These are phyloP conservation scores for Pseudomugil tenellus DNA, from an alignment of 2,797 vertebrate species.

Conservation along the genomic window DNA sequence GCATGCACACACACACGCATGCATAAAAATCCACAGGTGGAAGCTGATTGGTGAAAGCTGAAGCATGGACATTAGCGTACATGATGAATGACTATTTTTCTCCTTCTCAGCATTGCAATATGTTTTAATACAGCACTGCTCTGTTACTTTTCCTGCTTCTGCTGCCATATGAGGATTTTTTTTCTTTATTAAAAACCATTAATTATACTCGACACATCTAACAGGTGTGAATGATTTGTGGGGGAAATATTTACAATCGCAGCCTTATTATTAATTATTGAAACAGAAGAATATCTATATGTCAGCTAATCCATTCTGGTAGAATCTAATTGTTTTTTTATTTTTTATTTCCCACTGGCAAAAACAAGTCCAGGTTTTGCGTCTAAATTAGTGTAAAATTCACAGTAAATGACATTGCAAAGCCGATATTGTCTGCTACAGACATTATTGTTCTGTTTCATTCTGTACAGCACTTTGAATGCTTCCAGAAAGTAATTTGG, in stretches of 20 bases:
- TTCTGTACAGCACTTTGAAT: conserved; percentile 28
- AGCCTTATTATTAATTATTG: conserved; percentile 73
- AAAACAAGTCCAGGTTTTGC: conserved; percentile 16
- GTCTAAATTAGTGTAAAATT: conserved; percentile 23
- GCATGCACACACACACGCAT: conserved; percentile 8
- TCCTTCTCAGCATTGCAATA: conserved; percentile 74
- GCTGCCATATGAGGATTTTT: conserved; percentile 64
- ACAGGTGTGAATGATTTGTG: conserved; percentile 71
- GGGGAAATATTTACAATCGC: conserved; percentile 59
- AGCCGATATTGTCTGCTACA: conserved; percentile 16
- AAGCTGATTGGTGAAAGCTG: conserved; percentile 62
- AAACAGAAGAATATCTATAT: conserved; percentile 42
- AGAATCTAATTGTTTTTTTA: conserved; percentile 39
- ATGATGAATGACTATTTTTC: conserved; percentile 79
- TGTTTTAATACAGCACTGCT: conserved; percentile 76
- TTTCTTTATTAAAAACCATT: conserved; percentile 82
- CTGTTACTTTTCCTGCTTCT: conserved; percentile 59
- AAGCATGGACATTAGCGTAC: conserved; percentile 70
- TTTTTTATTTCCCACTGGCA: conserved; percentile 28
- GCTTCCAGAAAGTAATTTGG: conserved; percentile 40
- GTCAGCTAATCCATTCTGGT: conserved; percentile 51
- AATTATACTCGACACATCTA: conserved; percentile 74
- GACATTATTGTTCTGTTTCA: conserved; percentile 33
- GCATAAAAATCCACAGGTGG: conserved; percentile 22
- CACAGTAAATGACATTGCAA: conserved; percentile 17